These are phyloP conservation scores for Zonitis immaculata DNA, from an alignment of 2,888 invertebrate species.

Conservation along the genomic window DNA sequence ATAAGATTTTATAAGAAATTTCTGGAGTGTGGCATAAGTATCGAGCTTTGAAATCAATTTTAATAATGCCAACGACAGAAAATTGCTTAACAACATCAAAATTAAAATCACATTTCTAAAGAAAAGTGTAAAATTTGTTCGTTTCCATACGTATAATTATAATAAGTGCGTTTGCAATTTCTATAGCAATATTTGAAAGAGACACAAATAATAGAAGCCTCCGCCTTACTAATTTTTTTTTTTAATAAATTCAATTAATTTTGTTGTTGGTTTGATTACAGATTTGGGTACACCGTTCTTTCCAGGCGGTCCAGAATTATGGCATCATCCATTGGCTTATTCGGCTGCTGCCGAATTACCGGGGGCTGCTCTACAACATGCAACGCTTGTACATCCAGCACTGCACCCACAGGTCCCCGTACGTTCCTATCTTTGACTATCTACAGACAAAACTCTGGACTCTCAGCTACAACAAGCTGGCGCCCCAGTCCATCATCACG, in stretches of 20 bases:
- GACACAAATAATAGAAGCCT: too few relatives aligned
- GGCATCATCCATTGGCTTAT: slow-evolving; percentile 87
- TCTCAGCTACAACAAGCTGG: slow-evolving; percentile 48
- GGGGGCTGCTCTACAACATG: slow-evolving; percentile 76
- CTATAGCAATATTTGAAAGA: too few relatives aligned
- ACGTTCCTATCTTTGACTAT: slow-evolving; percentile 96
- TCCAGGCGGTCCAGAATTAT: slow-evolving; percentile 90
- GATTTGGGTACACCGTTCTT: slow-evolving; percentile 96
- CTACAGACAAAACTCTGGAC: slow-evolving; percentile 72
- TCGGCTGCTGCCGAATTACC: slow-evolving; percentile 74
- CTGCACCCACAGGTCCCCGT: slow-evolving; percentile 97
- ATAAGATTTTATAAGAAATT: too few relatives aligned
- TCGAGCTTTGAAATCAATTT: neutral
- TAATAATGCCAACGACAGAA: neutral
- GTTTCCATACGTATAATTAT: too few relatives aligned
- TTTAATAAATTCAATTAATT: too few relatives aligned
- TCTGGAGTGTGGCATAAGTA: too few relatives aligned
- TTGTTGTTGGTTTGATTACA: slow-evolving; percentile 51
- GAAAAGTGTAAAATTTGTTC: too few relatives aligned
- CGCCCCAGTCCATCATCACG: slow-evolving; percentile 55
- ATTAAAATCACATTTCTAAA: too few relatives aligned
- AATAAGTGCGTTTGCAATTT: too few relatives aligned
- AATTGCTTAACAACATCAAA: neutral
- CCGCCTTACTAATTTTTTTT: too few relatives aligned
- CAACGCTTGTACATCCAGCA: slow-evolving; percentile 91